Percentiles rank a stretch among this genome's conserved stretches.
These are phyloP conservation scores for Microcaecilia unicolor DNA, from an alignment of 2,797 vertebrate genomes.

Conservation along the genomic window DNA sequence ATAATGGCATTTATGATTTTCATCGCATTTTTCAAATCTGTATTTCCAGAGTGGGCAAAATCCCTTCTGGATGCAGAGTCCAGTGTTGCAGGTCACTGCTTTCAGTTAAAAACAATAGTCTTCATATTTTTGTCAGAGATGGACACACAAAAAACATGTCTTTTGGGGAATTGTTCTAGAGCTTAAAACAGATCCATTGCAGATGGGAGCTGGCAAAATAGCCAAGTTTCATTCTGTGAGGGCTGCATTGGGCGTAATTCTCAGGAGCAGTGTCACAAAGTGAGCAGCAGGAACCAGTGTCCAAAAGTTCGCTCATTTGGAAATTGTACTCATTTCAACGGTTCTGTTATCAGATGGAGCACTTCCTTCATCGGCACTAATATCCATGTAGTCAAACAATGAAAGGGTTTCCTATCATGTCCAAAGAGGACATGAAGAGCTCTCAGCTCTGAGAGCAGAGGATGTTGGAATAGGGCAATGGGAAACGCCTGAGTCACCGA, in stretches of 20 bases:
- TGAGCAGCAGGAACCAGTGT: slow-evolving; percentile 28
- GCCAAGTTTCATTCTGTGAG: neutral
- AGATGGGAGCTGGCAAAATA: neutral
- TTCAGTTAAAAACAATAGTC: no score
- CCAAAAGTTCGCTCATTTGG: slow-evolving; percentile 39
- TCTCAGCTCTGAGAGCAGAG: slow-evolving; percentile 62
- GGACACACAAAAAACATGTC: no score
- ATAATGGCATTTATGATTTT: no score
- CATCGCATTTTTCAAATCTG: no score
- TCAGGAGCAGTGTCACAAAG: slow-evolving; percentile 4
- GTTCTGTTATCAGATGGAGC: slow-evolving; percentile 68
- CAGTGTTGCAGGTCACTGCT: no score
- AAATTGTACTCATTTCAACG: slow-evolving; percentile 50
- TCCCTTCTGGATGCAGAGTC: no score
- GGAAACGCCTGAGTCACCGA: slow-evolving; percentile 67
- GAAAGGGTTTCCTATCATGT: slow-evolving; percentile 71
- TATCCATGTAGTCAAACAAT: slow-evolving; percentile 68
- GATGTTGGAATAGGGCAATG: slow-evolving; percentile 71
- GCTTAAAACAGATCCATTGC: neutral
- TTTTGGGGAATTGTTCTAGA: no score
- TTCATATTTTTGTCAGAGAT: no score
- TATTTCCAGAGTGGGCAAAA: no score
- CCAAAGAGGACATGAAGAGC: slow-evolving; percentile 69
- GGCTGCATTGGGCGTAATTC: neutral
- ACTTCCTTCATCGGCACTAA: slow-evolving; percentile 71